phyloP scores from a whole-genome alignment of 1,140 invertebrate species.

The Tetraneura akinire region DNA sequence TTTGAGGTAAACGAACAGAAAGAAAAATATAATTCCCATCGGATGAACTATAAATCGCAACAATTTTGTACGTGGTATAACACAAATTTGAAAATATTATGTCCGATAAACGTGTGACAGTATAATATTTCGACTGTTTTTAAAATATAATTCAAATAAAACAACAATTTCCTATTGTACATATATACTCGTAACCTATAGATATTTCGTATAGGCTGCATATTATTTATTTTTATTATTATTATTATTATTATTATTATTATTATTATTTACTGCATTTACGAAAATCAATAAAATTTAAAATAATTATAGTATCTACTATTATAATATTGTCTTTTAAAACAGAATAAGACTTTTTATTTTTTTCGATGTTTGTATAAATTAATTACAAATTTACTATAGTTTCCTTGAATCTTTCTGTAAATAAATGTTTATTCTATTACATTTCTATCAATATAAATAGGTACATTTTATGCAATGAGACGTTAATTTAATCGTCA shows the following conservation, averaged over 20 bases:
- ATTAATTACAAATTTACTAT: not conserved
- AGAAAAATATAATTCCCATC: not conserved
- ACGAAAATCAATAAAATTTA: too few species aligned
- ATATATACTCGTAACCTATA: too few species aligned
- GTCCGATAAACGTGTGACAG: slow-evolving; percentile 18
- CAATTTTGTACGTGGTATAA: slow-evolving; percentile 5
- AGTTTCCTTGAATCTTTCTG: not conserved
- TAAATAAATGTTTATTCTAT: not conserved
- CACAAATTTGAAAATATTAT: slow-evolving; percentile 23
- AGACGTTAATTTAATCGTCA: not conserved
- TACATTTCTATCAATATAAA: too few species aligned
- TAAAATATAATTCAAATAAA: too few species aligned
- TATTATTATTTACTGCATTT: too few species aligned
- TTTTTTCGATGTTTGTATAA: not conserved
- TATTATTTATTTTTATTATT: too few species aligned
- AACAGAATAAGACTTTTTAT: not conserved
- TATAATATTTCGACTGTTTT: not conserved
- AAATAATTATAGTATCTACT: too few species aligned
- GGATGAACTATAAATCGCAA: slow-evolving; percentile 4
- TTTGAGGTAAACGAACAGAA: not conserved
- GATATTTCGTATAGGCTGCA: too few species aligned
- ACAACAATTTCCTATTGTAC: too few species aligned
- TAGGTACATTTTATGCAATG: too few species aligned
- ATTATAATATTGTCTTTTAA: too few species aligned
- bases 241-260: too few species aligned